Percentiles rank a stretch among this genome's conserved stretches.
These are phyloP conservation scores for Aporrectodea caliginosa DNA, from an alignment of 1,140 invertebrate species.

Conservation along the genomic window DNA sequence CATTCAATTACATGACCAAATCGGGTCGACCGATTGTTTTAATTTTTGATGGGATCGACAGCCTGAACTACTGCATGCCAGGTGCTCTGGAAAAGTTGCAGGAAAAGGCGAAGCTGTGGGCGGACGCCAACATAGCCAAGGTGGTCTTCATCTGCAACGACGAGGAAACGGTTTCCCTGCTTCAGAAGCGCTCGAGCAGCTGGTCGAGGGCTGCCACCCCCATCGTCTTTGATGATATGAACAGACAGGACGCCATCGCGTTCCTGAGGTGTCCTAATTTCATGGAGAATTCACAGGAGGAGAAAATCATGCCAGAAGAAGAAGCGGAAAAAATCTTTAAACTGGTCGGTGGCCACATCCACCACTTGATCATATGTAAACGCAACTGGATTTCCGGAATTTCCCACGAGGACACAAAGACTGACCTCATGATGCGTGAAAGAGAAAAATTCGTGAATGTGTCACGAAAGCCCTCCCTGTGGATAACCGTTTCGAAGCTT, in stretches of 20 bases:
- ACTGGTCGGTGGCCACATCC: conserved; percentile 21
- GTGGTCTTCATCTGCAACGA: conserved; percentile 25
- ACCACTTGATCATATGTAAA: conserved; percentile 18
- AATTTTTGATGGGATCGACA: conserved; percentile 20
- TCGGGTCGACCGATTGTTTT: conserved; percentile 16
- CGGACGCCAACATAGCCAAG: conserved; percentile 30
- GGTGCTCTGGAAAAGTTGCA: conserved; percentile 12
- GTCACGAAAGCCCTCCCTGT: neutral
- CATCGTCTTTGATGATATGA: conserved; percentile 23
- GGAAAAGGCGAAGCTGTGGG: conserved; percentile 32
- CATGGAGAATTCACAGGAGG: neutral
- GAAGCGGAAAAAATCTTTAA: neutral
- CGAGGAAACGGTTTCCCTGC: conserved; percentile 1
- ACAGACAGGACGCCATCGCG: neutral
- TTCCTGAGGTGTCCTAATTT: conserved; percentile 2
- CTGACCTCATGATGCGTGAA: conserved; percentile 12
- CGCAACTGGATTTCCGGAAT: neutral
- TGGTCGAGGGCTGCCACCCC: conserved; percentile 28
- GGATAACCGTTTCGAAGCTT: neutral
- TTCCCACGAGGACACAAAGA: neutral
- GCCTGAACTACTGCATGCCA: conserved; percentile 5
- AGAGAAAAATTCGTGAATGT: conserved; percentile 23
- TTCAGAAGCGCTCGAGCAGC: conserved; percentile 1
- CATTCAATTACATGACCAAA: conserved; percentile 13
- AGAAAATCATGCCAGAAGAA: neutral